Evolutionary conservation across 2,113 vertebrate genomes (phyloP), one percentile per base, ranked within the genome.

Genomic region (Scortum barcoo): DNA sequence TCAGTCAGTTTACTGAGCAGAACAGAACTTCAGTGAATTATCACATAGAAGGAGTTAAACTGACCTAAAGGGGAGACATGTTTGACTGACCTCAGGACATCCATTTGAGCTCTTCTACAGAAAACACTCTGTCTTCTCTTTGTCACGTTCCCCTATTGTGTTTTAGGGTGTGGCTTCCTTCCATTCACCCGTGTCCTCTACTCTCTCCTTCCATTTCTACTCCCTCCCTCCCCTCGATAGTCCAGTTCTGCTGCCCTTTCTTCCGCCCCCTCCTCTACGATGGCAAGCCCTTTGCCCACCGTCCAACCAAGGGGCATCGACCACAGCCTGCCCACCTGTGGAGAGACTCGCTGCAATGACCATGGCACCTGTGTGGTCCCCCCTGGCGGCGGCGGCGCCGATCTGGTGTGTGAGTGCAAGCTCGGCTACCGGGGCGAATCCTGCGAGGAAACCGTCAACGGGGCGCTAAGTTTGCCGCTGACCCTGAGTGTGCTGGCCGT

Each of bases 391-490:
- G 92, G 94, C 46, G 93, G 93, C 0, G 65, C 66, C 0, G 38
- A 1, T 7, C 76, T 94, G 5, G 93, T 28, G 0, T 99, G 97
- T 30, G 87, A 93, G 10, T 99, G 97, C 0, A 36, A 88, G 3
- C 76, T 95, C 82, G 97, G 95, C 48, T 97, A 97, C 24, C 81
- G 3, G 0, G 96, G 97, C 0, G 69, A 95, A 22, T 92, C 72
- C 89, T 99, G 97, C 0, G 85, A 96, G 4, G 86, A 93, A 26
- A 94, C 92, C 0, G 91, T 96, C 58, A 95, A 94, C 28, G 91
- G 93, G 40, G 82, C 93, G 0, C 6, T 94, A 0, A 93, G 85
- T 0, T 6, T 95, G 3, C 94, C 95, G 0, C 81, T 94, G 33
- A 91, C 91, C 6, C 70, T 98, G 14, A 91, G 96, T 1, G 87